A percentile compares a stretch with the other conserved stretches of the same genome.
These are phyloP conservation scores for Drosophila micromelanica DNA, from an alignment of 1,140 invertebrate genomes.

Conservation along the genomic window DNA sequence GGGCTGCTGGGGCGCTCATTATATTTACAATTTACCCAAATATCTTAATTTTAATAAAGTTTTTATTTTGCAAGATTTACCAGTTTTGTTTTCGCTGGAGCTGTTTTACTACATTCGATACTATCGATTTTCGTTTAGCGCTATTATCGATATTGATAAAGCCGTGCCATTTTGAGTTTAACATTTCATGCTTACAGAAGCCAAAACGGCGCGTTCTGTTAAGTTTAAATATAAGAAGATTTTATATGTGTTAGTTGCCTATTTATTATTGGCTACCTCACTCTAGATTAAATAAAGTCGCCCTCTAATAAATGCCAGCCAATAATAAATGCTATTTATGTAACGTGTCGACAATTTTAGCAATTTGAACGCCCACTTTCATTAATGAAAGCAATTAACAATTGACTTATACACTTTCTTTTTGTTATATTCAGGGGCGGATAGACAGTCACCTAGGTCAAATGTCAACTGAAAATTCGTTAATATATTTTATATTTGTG, in stretches of 20 bases:
- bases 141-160: not conserved
- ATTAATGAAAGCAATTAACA: constrained; percentile 39
- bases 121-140: not conserved
- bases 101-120: not conserved
- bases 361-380: constrained; percentile 57
- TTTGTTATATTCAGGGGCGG: constrained; percentile 11
- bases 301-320: constrained; percentile 38
- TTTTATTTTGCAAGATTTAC: constrained; percentile 9
- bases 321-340: constrained; percentile 32
- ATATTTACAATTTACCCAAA: not conserved
- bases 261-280: constrained; percentile 6
- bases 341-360: constrained; percentile 24
- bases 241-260: not conserved
- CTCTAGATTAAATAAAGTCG: not conserved
- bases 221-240: not conserved
- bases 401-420: constrained; percentile 60
- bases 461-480: not conserved
- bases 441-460: constrained; percentile 6
- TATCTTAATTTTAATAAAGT: constrained; percentile 2
- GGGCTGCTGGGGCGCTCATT: constrained; percentile 59
- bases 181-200: not conserved
- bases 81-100: constrained; percentile 2
- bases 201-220: constrained; percentile 1
- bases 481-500: not conserved
- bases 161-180: not conserved